Percentiles rank a stretch among this genome's conserved stretches.
Conservation (phyloP, 2,888 invertebrate species). For the Automeris io region DNA sequence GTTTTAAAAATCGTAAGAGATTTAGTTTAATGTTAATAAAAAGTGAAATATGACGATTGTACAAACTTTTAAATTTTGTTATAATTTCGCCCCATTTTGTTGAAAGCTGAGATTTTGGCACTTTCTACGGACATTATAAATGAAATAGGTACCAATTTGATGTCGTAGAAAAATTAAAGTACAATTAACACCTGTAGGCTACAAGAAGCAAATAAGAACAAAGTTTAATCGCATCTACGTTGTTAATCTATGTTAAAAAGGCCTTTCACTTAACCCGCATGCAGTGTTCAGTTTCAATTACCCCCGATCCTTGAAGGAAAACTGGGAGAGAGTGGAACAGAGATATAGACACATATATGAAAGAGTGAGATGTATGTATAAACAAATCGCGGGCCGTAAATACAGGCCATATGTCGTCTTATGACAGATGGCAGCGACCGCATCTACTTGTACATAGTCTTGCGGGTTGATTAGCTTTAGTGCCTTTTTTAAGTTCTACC, state of each 20-base stretch:
- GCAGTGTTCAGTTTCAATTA: conserved; percentile 70
- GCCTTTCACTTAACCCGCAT: conserved; percentile 73
- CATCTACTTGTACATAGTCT: conserved; percentile 38
- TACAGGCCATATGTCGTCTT: conserved; percentile 61
- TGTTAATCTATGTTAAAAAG: conserved; percentile 45
- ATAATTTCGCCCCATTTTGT: too few relatives aligned
- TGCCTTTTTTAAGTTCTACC: too few relatives aligned
- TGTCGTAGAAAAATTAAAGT: too few relatives aligned
- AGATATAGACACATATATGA: conserved; percentile 14
- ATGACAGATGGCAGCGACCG: conserved; percentile 65
- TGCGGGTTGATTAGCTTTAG: conserved; percentile 28
- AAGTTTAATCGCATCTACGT: conserved; percentile 3
- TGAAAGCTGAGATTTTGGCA: too few relatives aligned
- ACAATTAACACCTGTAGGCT: not conserved
- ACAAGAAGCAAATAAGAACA: not conserved
- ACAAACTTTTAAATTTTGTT: too few relatives aligned
- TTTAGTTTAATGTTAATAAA: too few relatives aligned
- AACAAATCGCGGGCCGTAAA: conserved; percentile 69
- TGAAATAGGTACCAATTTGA: too few relatives aligned
- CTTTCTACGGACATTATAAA: too few relatives aligned
- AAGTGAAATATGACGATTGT: too few relatives aligned
- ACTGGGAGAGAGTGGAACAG: conserved; percentile 39
- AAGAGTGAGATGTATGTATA: conserved; percentile 39
- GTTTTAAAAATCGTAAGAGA: too few relatives aligned
- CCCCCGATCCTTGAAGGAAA: conserved; percentile 62